Evolutionary conservation across 2,888 invertebrate genomes (phyloP), one percentile per base, ranked within the genome.

Genomic region (Drosophila rellima): DNA sequence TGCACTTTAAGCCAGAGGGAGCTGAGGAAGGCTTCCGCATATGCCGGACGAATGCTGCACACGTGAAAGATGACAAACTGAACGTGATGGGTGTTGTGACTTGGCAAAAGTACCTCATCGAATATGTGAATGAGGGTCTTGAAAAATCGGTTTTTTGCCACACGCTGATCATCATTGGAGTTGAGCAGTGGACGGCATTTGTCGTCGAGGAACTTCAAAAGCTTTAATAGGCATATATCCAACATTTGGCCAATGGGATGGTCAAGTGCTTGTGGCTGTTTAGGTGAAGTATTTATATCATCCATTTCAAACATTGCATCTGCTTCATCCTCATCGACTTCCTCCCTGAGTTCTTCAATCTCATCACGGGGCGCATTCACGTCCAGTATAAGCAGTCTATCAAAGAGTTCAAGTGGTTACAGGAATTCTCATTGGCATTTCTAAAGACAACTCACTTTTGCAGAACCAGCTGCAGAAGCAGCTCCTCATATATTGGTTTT

Each of bases 91-190:
- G 96, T 96, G 29, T 96, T 96, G 92, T 97, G 95, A 0, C 97
- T 97, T 0, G 96, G 96, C 66, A 98, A 92, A 74, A 98, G 94
- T 37, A 96, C 93, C 85, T 94, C 95, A 82, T 98, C 97, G 92
- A 98, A 98, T 2, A 95, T 94, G 69, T 93, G 93, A 68, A 97
- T 93, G 54, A 95, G 83, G 11, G 93, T 92, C 89, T 95, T 95
- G 10, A 95, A 93, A 44, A 90, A 89, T 20, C 89, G 78, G 31
- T 72, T 55, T 59, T 94, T 94, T 76, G 95, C 94, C 77, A 94
- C 94, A 11, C 94, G 92, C 59, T 95, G 73, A 2, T 70, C 80
- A 5, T 78, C 82, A 11, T 17, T 76, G 3, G 55, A 18, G 42
- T 67, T 67, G 3, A 64, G 26, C 5, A 13, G 8, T 42, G 66